A percentile compares a stretch with the other conserved stretches of the same genome.
Evolutionary conservation across 2,888 invertebrate species (phyloP).

Genomic region (Pediacus dermestoides): DNA sequence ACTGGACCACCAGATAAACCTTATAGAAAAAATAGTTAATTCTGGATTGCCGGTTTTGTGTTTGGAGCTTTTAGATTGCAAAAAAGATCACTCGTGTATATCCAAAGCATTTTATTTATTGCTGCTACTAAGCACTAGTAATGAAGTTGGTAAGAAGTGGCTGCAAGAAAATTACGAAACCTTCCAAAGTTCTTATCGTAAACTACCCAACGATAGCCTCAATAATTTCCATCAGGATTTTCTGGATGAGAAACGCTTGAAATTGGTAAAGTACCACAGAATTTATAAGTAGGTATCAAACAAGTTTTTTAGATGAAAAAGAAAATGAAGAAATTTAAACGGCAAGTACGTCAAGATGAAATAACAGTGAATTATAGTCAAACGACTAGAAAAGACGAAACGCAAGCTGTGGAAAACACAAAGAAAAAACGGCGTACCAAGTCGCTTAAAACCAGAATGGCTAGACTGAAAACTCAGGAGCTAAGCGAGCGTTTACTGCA

Average conservation of each 20-base stretch:
- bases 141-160: slow-evolving; percentile 28
- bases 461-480: slow-evolving; percentile 37
- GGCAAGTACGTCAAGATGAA: background rate
- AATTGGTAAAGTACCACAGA: slow-evolving; percentile 18
- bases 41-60: slow-evolving; percentile 23
- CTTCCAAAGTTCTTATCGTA: slow-evolving; percentile 29
- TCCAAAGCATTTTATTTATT: slow-evolving; percentile 14
- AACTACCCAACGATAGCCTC: slow-evolving; percentile 23
- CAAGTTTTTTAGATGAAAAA: too few relatives aligned
- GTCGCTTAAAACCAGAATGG: slow-evolving; percentile 30
- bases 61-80: slow-evolving; percentile 26
- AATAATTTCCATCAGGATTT: slow-evolving; percentile 23
- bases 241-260: slow-evolving; percentile 22
- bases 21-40: slow-evolving; percentile 20
- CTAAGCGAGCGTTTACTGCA: slow-evolving; percentile 26
- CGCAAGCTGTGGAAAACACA: too few relatives aligned
- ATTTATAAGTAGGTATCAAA: too few relatives aligned
- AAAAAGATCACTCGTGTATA: slow-evolving; percentile 12
- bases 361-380: too few relatives aligned
- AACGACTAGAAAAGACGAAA: slow-evolving; percentile 1
- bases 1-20: slow-evolving; percentile 16
- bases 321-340: slow-evolving; percentile 5
- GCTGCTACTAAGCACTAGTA: slow-evolving; percentile 9
- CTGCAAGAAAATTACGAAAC: slow-evolving; percentile 33
- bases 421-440: slow-evolving; percentile 36